Conservation (phyloP, 2,888 invertebrate species). For the Gastracanthus pulcherrimus region DNA sequence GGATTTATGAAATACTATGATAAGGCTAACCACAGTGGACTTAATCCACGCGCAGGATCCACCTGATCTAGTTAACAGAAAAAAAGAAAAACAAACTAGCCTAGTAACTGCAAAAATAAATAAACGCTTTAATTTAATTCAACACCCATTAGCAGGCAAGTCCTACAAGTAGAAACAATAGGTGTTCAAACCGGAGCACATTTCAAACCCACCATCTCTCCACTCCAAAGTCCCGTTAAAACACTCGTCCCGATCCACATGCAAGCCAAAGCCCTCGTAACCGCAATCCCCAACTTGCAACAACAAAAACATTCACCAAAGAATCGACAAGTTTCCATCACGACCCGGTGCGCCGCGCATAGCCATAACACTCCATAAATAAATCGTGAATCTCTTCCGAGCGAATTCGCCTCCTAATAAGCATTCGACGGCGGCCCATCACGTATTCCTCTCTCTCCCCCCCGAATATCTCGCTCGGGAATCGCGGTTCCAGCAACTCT, state of each 20-base stretch:
- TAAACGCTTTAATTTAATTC: too few relatives aligned
- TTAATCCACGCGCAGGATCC: too few relatives aligned
- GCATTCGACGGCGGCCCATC: slow-evolving; percentile 14
- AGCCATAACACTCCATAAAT: slow-evolving; percentile 26
- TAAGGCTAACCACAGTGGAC: too few relatives aligned
- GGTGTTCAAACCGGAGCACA: not conserved
- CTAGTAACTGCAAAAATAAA: too few relatives aligned
- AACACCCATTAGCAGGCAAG: not conserved
- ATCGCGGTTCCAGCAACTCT: not conserved
- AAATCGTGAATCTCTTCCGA: slow-evolving; percentile 44
- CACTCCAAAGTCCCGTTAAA: slow-evolving; percentile 24
- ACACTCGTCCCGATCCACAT: slow-evolving; percentile 17
- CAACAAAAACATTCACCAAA: slow-evolving; percentile 3
- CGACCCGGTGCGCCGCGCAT: not conserved
- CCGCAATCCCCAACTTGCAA: not conserved
- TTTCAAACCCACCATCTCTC: not conserved
- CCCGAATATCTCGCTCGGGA: slow-evolving; percentile 17
- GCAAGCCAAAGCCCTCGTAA: slow-evolving; percentile 11
- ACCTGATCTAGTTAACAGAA: too few relatives aligned
- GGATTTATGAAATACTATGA: too few relatives aligned
- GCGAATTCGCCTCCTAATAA: slow-evolving; percentile 33
- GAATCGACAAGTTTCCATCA: slow-evolving; percentile 37
- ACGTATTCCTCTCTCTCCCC: slow-evolving; percentile 26
- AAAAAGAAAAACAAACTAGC: too few relatives aligned
- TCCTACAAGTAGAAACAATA: not conserved